Evolutionary conservation across 2,888 invertebrate species (phyloP).

Genomic region (Drosophila neotestacea): DNA sequence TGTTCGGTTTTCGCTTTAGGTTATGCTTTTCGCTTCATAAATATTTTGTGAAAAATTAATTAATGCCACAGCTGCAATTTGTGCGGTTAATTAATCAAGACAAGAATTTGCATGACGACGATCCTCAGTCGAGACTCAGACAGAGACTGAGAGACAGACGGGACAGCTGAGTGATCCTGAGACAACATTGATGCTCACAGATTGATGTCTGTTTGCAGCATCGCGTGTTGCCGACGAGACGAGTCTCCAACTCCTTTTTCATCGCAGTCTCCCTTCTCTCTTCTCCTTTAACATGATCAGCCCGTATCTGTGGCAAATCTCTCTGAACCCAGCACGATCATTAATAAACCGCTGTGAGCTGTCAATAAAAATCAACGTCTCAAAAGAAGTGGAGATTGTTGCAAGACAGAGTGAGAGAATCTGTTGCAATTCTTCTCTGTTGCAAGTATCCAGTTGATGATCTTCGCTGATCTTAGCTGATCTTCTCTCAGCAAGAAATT

Average conservation of each 20-base stretch:
- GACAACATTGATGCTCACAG: constrained; percentile 52
- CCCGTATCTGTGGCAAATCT: constrained; percentile 26
- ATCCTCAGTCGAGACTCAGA: constrained; percentile 37
- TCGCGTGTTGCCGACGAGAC: constrained; percentile 55
- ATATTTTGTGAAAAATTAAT: constrained; percentile 62
- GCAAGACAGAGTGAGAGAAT: background rate
- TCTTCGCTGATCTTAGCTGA: constrained; percentile 29
- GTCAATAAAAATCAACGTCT: constrained; percentile 82
- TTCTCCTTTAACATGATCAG: constrained; percentile 1
- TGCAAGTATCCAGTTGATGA: constrained; percentile 36
- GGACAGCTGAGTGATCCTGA: constrained; percentile 69
- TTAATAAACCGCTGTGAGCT: constrained; percentile 84
- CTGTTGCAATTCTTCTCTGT: background rate
- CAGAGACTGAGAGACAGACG: background rate
- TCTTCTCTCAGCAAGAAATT: constrained; percentile 46
- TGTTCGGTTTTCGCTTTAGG: constrained; percentile 3
- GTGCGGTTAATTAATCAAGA: constrained; percentile 72
- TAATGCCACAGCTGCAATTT: constrained; percentile 71
- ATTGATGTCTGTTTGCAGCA: constrained; percentile 66
- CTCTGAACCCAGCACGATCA: constrained; percentile 75
- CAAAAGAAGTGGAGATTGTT: constrained; percentile 17
- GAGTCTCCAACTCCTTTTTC: constrained; percentile 1
- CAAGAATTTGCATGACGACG: constrained; percentile 63
- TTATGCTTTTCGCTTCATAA: background rate
- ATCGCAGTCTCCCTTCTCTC: constrained; percentile 20